Evolutionary conservation across 2,113 vertebrate genomes (phyloP), one percentile per base, ranked within the genome.

Genomic region (Corythornis madagascariensis): DNA sequence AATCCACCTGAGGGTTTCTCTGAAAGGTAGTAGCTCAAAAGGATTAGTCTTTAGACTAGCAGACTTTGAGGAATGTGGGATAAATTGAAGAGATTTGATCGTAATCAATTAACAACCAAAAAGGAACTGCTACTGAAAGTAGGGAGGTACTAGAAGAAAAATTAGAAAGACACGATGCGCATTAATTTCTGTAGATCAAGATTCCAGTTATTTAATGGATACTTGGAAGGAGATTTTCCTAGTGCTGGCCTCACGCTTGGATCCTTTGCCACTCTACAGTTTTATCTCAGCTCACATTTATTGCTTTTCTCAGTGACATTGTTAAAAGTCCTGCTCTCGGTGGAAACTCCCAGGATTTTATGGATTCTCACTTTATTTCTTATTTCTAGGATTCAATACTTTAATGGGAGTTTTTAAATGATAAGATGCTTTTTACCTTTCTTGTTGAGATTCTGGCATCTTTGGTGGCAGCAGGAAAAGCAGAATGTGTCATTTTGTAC

Each of bases 1-100:
- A 97, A 94, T 95, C 86, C 95, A 97, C 93, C 90, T 94, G 92
- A 96, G 92, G 57, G 90, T 66, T 84, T 83, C 3, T 48, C n/a
- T 65, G 91, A 89, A 95, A 96, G 89, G 90, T 43, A 69, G 84
- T 14, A 64, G 86, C 76, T 97, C 88, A 86, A 76, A 87, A 92
- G 66, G 59, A 73, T 92, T 89, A 67, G 61, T 53, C 53, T 91
- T 43, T 16, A 74, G 75, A 66, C 38, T 72, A n/a, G 35, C 76
- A 33, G 86, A 86, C 52, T 95, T 88, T 75, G 92, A 96, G 69
- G 67, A 95, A 86, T 61, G 72, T 33, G 64, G 69, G 85, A 93
- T 94, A 93, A 90, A 95, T 90, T 25, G 72, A 60, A 92, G 75
- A 53, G 85, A 89, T 64, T 53, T 88, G 86, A 90, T 93, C 84